A percentile compares a stretch with the other conserved stretches of the same genome.
Evolutionary conservation across 2,797 vertebrate species (phyloP).

Genomic region (Malurus leucopterus): DNA sequence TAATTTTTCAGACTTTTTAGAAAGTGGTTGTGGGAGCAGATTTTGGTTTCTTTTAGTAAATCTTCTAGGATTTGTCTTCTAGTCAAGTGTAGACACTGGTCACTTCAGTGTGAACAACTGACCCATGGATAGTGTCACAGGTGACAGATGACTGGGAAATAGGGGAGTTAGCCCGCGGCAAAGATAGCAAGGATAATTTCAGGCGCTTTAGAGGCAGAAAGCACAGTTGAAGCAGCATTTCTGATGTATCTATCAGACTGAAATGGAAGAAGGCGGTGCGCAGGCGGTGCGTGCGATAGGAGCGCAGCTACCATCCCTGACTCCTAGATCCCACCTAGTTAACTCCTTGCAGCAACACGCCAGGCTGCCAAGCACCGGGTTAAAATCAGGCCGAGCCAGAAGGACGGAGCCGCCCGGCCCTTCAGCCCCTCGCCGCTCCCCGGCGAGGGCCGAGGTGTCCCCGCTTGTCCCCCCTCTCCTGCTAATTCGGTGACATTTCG

Average conservation of each 20-base stretch:
- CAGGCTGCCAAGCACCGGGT: not conserved
- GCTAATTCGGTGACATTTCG: not conserved
- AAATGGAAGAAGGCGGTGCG: conserved; percentile 27
- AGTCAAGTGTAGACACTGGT: not conserved
- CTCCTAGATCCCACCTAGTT: conserved; percentile 37
- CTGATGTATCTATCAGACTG: not conserved
- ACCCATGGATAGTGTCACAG: not conserved
- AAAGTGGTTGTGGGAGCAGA: not conserved
- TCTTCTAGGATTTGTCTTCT: not conserved
- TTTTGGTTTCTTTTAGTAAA: not conserved
- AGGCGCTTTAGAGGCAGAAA: not conserved
- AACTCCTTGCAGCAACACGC: conserved; percentile 10
- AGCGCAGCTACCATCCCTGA: conserved; percentile 7
- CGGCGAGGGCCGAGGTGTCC: not conserved
- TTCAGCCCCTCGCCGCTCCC: not conserved
- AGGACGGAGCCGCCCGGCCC: not conserved
- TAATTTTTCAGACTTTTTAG: not conserved
- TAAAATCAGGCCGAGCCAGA: not conserved
- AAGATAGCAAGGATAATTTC: not conserved
- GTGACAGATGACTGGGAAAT: not conserved
- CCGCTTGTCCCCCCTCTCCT: not conserved
- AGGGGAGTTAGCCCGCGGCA: not conserved
- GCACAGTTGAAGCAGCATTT: not conserved
- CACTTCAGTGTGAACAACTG: not conserved
- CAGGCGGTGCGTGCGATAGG: conserved; percentile 4